Percentiles rank a stretch among this genome's conserved stretches.
phyloP scores from a whole-genome alignment of 2,113 vertebrate genomes.

The Copsychus sechellarum region DNA sequence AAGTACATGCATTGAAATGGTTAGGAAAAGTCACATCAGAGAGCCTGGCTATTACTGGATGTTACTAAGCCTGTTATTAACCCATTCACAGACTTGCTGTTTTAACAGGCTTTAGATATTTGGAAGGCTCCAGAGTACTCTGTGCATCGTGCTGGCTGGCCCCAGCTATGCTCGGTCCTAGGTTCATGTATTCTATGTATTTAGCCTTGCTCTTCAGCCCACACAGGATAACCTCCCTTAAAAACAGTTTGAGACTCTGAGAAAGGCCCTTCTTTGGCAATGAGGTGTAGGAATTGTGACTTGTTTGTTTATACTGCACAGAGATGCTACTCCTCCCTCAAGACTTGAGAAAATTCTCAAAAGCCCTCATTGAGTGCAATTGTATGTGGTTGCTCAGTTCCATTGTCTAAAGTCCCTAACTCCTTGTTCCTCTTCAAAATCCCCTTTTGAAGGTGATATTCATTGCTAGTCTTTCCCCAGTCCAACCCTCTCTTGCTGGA shows the following conservation, averaged over 20 bases:
- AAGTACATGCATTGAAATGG: background rate
- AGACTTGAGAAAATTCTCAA: background rate
- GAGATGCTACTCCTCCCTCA: background rate
- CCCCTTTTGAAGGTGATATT: background rate
- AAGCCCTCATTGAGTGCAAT: background rate
- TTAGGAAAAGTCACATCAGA: background rate
- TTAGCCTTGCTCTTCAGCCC: background rate
- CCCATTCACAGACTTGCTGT: background rate
- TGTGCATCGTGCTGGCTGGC: rapidly evolving
- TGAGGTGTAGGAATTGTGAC: background rate
- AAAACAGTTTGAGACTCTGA: background rate
- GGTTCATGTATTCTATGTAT: rapidly evolving
- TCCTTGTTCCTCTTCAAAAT: background rate
- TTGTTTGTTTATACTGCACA: background rate
- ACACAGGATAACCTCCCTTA: background rate
- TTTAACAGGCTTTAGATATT: background rate
- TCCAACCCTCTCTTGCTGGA: background rate
- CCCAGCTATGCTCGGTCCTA: background rate
- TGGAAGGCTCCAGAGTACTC: background rate
- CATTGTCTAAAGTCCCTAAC: background rate
- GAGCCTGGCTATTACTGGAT: background rate
- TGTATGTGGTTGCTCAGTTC: background rate
- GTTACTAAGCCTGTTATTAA: background rate
- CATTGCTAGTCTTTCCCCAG: background rate
- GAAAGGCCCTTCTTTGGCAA: background rate